Evolutionary conservation across 1,140 invertebrate genomes (phyloP), one percentile per base, ranked within the genome.

Genomic region (Coptotermes formosanus): DNA sequence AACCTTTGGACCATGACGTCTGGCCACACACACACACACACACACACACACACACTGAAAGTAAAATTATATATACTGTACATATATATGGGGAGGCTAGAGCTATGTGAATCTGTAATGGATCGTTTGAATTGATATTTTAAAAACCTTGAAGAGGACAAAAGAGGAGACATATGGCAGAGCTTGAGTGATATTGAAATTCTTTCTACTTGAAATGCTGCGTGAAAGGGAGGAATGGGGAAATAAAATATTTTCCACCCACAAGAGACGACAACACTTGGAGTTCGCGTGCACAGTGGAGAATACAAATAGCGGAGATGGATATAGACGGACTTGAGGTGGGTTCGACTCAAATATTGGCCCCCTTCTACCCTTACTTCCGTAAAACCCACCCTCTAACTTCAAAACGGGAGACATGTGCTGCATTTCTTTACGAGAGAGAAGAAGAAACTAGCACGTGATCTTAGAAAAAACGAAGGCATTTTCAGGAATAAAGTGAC

Each of bases 371-470:
- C 64, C 64, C 25, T 75, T 14, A n/a, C 64, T 30, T 30, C 64
- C 64, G 38, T 38, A 38, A 38, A 30, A 25, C 64, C 14, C 52
- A 75, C n/a, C n/a, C 25, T 30, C 25, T n/a, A n/a, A 75, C 64
- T 75, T 25, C 64, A 75, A 75, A 75, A 75, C 64, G 64, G 64
- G 64, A 75, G 64, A 75, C 64, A 75, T 75, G 64, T 75, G 64
- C 25, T 75, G 64, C 25, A 75, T 75, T 75, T 75, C 64, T 75
- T 75, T 3, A 19, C 2, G 21, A 64, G 25, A 19, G 59, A 64
- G 59, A 75, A n/a, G 64, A 75, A 75, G 64, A 75, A 75, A 75
- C 25, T 75, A 75, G 64, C n/a, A 75, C 64, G 64, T 75, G n/a
- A 75, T 75, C 64, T 75, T 75, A 25, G 64, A 75, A 75, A 75